Base-by-base conservation (phyloP, 53 echinoderm and acorn worm genomes). In the Echinarachnius parma region DNA sequence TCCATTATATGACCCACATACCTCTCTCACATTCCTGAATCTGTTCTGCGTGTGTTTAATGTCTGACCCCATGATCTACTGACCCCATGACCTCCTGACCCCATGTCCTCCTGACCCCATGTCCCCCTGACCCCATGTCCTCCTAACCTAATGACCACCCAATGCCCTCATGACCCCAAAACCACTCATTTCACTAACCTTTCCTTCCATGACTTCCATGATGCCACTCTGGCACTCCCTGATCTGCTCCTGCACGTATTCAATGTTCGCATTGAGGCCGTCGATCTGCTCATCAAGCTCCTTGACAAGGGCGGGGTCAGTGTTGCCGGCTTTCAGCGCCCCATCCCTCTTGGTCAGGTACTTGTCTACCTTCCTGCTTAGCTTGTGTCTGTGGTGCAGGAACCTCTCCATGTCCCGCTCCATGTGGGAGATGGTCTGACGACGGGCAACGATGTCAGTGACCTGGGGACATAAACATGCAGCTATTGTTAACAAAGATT, bases 121-220 rank as follows among this genome's bases (percentile, higher is more conserved):
- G 47, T 83, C 87, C 15, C 80, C 66, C 63, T 13, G 13, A 7
- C 39, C 19, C 18, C 21, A n/a, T n/a, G n/a, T n/a, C n/a, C n/a
- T n/a, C n/a, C n/a, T n/a, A n/a, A n/a, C n/a, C n/a, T n/a, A n/a
- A n/a, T n/a, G n/a, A n/a, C n/a, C n/a, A n/a, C n/a, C n/a, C n/a
- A n/a, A n/a, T n/a, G n/a, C n/a, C n/a, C n/a, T n/a, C n/a, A n/a
- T n/a, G n/a, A n/a, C n/a, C n/a, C n/a, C n/a, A n/a, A n/a, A n/a
- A n/a, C n/a, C n/a, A n/a, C n/a, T 35, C 21, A 21, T 36, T 10
- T 37, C 34, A 23, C 62, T 71, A 32, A 95, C 95, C 95, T 90
- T 95, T 48, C 87, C 90, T 61, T 95, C 95, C 89, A 89, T 95
- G 15, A 90, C 87, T 50, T 95, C 90, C 87, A 95, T 89, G 34